These are phyloP conservation scores for Macrochelys suwanniensis DNA, from an alignment of 2,797 vertebrate species.

Conservation along the genomic window DNA sequence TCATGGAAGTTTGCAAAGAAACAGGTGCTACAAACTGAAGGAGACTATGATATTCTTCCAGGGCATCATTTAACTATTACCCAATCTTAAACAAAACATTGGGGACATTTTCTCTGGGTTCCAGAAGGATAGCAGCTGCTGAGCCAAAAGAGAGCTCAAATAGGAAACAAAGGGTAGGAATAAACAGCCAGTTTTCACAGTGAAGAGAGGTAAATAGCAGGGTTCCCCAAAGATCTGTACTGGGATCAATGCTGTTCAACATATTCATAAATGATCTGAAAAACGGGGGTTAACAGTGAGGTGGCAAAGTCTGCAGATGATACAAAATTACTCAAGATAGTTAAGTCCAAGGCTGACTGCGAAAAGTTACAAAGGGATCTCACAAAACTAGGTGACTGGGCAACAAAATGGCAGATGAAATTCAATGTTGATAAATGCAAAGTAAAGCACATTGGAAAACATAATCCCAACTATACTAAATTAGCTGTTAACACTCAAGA, in stretches of 20 bases:
- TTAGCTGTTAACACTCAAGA: too few relatives aligned
- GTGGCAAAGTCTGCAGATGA: not conserved
- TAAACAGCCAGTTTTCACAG: not conserved
- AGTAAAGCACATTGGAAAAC: too few relatives aligned
- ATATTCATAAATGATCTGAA: not conserved
- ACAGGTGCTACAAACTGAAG: not conserved
- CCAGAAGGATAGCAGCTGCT: not conserved
- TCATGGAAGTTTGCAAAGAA: not conserved
- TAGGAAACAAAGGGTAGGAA: not conserved
- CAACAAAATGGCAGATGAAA: too few relatives aligned
- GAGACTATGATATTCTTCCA: not conserved
- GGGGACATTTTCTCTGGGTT: not conserved
- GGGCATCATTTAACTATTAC: not conserved
- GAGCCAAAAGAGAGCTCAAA: not conserved
- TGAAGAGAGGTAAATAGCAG: not conserved
- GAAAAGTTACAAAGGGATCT: too few relatives aligned
- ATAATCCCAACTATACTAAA: too few relatives aligned
- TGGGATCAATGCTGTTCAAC: not conserved
- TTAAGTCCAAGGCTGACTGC: too few relatives aligned
- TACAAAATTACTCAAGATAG: not conserved
- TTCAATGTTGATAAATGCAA: too few relatives aligned
- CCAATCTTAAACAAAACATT: fast-evolving
- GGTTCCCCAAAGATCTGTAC: not conserved
- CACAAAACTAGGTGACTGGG: too few relatives aligned
- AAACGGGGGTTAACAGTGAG: not conserved